Conservation (phyloP, 2,113 vertebrate species). For the Sturnus vulgaris region DNA sequence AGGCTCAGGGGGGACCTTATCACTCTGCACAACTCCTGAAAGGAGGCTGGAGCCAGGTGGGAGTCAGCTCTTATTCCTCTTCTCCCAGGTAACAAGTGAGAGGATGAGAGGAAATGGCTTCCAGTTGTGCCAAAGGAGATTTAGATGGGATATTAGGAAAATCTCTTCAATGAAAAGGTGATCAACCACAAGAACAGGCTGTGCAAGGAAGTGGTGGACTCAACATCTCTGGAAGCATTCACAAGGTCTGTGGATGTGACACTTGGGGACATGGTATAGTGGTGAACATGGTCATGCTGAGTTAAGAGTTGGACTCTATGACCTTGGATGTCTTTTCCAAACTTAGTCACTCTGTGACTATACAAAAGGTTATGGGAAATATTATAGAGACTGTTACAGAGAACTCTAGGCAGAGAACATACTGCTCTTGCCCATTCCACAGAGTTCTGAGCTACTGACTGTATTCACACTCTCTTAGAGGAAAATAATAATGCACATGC, state of each 20-base stretch:
- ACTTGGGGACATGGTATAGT: not conserved
- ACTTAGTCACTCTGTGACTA: not conserved
- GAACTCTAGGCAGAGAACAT: not conserved
- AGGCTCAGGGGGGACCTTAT: not conserved
- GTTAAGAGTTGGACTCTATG: fast-evolving
- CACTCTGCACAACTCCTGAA: not conserved
- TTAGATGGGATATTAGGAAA: not conserved
- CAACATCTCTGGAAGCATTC: not conserved
- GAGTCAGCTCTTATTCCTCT: too few species aligned
- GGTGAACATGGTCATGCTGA: not conserved
- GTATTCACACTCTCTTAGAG: not conserved
- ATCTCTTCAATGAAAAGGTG: not conserved
- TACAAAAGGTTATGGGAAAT: not conserved
- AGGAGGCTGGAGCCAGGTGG: not conserved
- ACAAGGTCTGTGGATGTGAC: not conserved
- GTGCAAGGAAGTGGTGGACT: not conserved
- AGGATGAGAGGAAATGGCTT: not conserved
- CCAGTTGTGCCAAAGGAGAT: not conserved
- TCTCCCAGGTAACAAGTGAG: not conserved
- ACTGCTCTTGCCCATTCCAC: not conserved
- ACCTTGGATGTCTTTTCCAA: not conserved
- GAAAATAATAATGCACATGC: not conserved
- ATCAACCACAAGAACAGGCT: not conserved
- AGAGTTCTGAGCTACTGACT: not conserved
- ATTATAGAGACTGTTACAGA: not conserved